Percentiles rank a stretch among this genome's conserved stretches.
Evolutionary conservation across 2,888 invertebrate genomes (phyloP).

Genomic region (Heteropelma amictum): DNA sequence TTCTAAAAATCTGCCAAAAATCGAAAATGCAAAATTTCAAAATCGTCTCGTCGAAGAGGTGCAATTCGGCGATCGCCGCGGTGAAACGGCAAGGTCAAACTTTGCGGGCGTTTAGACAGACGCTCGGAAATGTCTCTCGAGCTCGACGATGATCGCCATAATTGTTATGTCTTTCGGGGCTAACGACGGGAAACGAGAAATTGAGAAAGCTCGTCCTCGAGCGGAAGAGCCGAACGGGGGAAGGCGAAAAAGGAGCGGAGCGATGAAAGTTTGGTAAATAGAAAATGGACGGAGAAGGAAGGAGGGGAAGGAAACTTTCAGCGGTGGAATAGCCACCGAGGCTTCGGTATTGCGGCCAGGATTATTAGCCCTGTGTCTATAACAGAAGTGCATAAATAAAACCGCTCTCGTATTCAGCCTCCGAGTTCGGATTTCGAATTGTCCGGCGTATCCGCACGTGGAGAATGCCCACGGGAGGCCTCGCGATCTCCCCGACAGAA

Average conservation of each 20-base stretch:
- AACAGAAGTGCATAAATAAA: not conserved
- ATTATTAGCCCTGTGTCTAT: not conserved
- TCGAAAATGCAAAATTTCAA: too few species aligned
- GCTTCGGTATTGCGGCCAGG: conserved; percentile 12
- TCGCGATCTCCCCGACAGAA: too few species aligned
- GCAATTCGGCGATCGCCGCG: too few species aligned
- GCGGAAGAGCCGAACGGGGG: conserved; percentile 12
- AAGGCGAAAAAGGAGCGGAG: conserved; percentile 32
- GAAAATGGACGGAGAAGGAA: conserved; percentile 45
- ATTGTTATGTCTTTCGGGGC: conserved; percentile 25
- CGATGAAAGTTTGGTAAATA: too few species aligned
- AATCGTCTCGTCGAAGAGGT: too few species aligned
- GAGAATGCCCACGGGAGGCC: not conserved
- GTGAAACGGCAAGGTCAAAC: too few species aligned
- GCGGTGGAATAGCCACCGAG: not conserved
- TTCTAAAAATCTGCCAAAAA: too few species aligned
- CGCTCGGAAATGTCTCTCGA: not conserved
- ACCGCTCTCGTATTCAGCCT: conserved; percentile 1
- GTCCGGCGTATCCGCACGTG: not conserved
- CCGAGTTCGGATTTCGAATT: not conserved
- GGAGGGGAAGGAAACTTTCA: conserved; percentile 21
- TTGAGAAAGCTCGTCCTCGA: not conserved
- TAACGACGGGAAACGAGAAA: conserved; percentile 26
- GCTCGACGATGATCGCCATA: not conserved
- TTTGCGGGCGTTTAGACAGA: not conserved